These are phyloP conservation scores for Sphaerodactylus townsendi DNA, from an alignment of 2,113 vertebrate species.

Conservation along the genomic window DNA sequence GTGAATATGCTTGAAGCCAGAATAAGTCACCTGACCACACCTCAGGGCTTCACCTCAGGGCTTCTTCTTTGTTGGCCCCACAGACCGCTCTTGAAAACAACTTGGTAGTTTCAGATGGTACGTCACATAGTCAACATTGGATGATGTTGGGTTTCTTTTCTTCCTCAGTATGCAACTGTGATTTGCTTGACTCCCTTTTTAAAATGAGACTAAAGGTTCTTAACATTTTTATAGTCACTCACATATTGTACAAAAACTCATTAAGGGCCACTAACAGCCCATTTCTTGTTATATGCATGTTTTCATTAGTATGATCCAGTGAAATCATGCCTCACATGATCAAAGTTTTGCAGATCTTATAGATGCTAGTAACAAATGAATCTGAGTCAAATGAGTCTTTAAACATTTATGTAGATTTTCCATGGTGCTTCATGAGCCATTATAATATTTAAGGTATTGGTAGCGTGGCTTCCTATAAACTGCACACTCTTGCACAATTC, in stretches of 20 bases:
- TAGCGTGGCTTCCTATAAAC: not conserved
- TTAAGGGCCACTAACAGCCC: not conserved
- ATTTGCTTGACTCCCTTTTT: not conserved
- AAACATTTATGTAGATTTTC: not conserved
- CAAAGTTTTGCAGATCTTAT: not conserved
- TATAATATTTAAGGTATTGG: not conserved
- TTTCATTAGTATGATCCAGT: not conserved
- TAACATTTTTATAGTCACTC: not conserved
- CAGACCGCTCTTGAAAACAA: no score
- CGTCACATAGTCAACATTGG: no score
- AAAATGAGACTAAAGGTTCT: not conserved
- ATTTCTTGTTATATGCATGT: not conserved
- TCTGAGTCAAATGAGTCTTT: not conserved
- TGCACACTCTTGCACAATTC: not conserved
- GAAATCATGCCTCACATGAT: not conserved
- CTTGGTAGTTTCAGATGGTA: no score
- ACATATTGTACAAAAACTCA: not conserved
- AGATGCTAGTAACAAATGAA: not conserved
- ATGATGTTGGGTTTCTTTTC: not conserved
- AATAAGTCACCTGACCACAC: no score
- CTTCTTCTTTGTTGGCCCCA: no score
- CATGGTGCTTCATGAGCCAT: not conserved
- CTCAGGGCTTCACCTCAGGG: no score
- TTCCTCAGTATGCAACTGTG: not conserved
- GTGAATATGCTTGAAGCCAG: no score